Conservation (phyloP, 2,888 invertebrate genomes). For the Flabesymbios commensalis region DNA sequence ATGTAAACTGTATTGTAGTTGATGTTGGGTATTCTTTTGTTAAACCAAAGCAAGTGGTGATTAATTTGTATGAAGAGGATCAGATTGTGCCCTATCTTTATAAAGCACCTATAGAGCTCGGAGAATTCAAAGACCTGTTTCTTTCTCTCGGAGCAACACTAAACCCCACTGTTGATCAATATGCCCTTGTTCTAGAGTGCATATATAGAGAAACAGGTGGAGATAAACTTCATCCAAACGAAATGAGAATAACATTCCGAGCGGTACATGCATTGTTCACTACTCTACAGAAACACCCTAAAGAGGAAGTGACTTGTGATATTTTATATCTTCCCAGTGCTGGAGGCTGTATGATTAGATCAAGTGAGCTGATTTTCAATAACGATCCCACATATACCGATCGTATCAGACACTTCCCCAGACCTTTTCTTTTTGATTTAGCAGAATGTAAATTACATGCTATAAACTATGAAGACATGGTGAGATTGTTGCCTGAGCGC, state of each 20-base stretch:
- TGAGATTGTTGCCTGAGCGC: constrained; percentile 31
- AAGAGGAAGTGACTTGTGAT: constrained; percentile 16
- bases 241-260: constrained; percentile 36
- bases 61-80: constrained; percentile 40
- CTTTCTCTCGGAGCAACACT: constrained; percentile 34
- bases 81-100: constrained; percentile 39
- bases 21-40: constrained; percentile 33
- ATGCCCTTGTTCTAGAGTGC: constrained; percentile 34
- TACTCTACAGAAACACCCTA: constrained; percentile 26
- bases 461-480: constrained; percentile 30
- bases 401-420: constrained; percentile 20
- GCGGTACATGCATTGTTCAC: constrained; percentile 36
- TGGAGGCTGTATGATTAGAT: constrained; percentile 22
- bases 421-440: constrained; percentile 38
- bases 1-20: constrained; percentile 27
- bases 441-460: constrained; percentile 35
- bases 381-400: constrained; percentile 35
- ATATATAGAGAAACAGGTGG: constrained; percentile 30
- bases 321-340: constrained; percentile 26
- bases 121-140: constrained; percentile 39
- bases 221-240: constrained; percentile 39
- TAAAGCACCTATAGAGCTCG: constrained; percentile 37
- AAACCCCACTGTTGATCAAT: constrained; percentile 36
- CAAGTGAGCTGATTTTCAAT: constrained; percentile 36
- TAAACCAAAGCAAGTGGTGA: constrained; percentile 35